Percentiles rank a stretch among this genome's conserved stretches.
Evolutionary conservation across 2,888 invertebrate genomes (phyloP).

Genomic region (Thecocarcelia acutangulata): DNA sequence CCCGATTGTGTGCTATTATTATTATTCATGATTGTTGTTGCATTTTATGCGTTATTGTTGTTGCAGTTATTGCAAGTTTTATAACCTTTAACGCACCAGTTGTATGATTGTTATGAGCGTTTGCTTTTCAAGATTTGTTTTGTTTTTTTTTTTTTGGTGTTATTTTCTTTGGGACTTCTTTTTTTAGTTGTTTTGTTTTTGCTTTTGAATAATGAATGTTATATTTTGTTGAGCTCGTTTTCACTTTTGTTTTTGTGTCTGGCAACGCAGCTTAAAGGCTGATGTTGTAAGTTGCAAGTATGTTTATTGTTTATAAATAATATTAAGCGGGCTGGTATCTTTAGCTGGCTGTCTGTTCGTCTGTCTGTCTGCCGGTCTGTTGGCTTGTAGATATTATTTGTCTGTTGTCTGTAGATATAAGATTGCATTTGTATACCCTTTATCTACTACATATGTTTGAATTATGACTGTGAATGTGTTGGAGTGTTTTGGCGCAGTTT

Average conservation of each 20-base stretch:
- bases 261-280: constrained; percentile 27
- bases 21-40: too few species aligned
- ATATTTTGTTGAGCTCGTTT: constrained; percentile 50
- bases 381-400: constrained; percentile 1
- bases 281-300: constrained; percentile 25
- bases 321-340: constrained; percentile 20
- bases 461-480: not conserved
- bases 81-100: constrained; percentile 72
- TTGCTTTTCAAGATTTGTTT: constrained; percentile 41
- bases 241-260: constrained; percentile 48
- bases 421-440: constrained; percentile 25
- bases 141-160: constrained; percentile 15
- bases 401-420: constrained; percentile 21
- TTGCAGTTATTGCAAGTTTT: constrained; percentile 18
- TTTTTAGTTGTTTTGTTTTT: constrained; percentile 12
- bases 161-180: constrained; percentile 11
- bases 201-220: constrained; percentile 15
- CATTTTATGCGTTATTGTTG: not conserved
- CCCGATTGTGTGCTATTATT: too few species aligned
- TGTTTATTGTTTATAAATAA: constrained; percentile 41
- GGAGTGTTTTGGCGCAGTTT: not conserved
- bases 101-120: constrained; percentile 65
- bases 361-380: not conserved
- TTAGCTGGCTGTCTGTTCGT: not conserved
- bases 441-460: not conserved